Conservation (phyloP, 2,113 vertebrate species). For the Phalacrocorax brasilianus region DNA sequence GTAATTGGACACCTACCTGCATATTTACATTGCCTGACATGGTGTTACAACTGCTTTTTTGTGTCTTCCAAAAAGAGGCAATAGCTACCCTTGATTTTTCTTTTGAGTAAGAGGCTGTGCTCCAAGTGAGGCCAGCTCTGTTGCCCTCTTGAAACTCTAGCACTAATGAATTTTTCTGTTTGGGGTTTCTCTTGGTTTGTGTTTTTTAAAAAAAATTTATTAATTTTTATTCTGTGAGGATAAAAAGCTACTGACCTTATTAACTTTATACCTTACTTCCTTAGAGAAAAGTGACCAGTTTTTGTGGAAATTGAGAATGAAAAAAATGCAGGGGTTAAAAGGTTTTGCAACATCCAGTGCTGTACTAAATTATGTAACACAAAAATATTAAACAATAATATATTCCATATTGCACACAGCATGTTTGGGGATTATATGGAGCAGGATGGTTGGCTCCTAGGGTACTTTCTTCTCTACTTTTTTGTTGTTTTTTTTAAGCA, state of each 20-base stretch:
- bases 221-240: neutral
- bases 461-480: neutral
- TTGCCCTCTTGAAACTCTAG: neutral
- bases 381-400: conserved; percentile 28
- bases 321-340: conserved; percentile 10
- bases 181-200: neutral
- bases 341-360: neutral
- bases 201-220: neutral
- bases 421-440: conserved; percentile 6
- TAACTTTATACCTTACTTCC: neutral
- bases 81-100: neutral
- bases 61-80: neutral
- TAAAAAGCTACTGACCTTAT: neutral
- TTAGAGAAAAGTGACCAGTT: neutral
- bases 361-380: conserved; percentile 41
- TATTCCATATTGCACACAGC: conserved; percentile 13
- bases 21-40: conserved; percentile 37
- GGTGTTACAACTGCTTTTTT: neutral
- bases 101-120: neutral
- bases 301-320: neutral
- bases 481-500: neutral
- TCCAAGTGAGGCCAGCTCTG: neutral
- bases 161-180: neutral
- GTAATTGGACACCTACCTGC: conserved; percentile 46
- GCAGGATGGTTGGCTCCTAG: neutral